Percentiles rank a stretch among this genome's conserved stretches.
phyloP scores from a whole-genome alignment of 92 coral and sea anemone genomes.

The Porites evermanni region DNA sequence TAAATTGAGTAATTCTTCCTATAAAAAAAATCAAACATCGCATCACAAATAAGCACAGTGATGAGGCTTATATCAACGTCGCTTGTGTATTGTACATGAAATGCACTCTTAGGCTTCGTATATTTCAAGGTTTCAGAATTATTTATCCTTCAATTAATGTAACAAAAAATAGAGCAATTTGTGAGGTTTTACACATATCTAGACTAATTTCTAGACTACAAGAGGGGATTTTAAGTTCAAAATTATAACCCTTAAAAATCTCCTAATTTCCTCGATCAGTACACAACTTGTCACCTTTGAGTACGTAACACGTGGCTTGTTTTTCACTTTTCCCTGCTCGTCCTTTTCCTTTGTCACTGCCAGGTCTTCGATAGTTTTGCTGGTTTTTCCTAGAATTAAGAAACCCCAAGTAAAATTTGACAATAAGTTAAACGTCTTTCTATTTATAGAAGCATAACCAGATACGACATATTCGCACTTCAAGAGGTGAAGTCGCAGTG shows the following conservation, averaged over 20 bases:
- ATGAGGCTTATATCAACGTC: not conserved
- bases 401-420: not conserved
- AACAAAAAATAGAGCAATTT: no score
- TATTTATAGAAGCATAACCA: no score
- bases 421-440: not conserved
- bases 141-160: no score
- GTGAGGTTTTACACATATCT: not conserved
- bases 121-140: not conserved
- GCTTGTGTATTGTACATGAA: not conserved
- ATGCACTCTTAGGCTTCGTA: not conserved
- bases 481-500: not conserved
- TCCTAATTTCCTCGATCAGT: not conserved
- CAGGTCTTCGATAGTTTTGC: slow-evolving; percentile 21
- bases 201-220: not conserved
- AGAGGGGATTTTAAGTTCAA: not conserved
- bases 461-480: not conserved
- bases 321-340: slow-evolving; percentile 32
- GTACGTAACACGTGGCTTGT: slow-evolving; percentile 78
- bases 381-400: slow-evolving; percentile 6
- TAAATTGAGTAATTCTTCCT: slow-evolving; percentile 82
- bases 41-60: not conserved
- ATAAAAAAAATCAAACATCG: slow-evolving; percentile 12
- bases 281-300: slow-evolving; percentile 58
- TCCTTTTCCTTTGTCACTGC: slow-evolving; percentile 28
- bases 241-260: not conserved